These are phyloP conservation scores for Andrena fulva DNA, from an alignment of 2,888 invertebrate genomes.

Conservation along the genomic window DNA sequence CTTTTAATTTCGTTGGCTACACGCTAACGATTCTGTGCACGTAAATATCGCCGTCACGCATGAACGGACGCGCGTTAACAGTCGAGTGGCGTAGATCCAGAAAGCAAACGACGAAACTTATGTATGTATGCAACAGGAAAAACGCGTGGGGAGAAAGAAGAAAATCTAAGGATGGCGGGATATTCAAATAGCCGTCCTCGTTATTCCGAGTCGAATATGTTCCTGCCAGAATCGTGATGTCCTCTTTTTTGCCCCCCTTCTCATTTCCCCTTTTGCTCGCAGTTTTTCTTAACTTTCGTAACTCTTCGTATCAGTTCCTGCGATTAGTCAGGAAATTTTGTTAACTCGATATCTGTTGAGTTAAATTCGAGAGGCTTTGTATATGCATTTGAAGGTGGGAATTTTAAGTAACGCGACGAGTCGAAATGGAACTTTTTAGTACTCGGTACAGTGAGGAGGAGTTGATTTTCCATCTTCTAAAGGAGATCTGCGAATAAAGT, in stretches of 20 bases:
- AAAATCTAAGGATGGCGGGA: slow-evolving; percentile 37
- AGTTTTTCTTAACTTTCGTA: slow-evolving; percentile 2
- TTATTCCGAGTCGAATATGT: slow-evolving; percentile 54
- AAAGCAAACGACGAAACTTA: slow-evolving; percentile 43
- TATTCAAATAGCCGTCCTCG: slow-evolving; percentile 54
- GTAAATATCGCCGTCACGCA: slow-evolving; percentile 49
- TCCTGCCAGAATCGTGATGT: slow-evolving; percentile 26
- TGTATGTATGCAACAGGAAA: slow-evolving; percentile 11
- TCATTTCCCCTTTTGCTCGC: slow-evolving; percentile 1
- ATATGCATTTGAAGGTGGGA: too few relatives aligned
- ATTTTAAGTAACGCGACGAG: neutral
- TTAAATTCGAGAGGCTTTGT: too few relatives aligned
- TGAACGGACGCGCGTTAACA: slow-evolving; percentile 52
- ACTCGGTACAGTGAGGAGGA: too few relatives aligned
- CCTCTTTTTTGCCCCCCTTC: neutral
- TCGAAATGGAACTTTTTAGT: neutral
- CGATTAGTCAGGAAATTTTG: too few relatives aligned
- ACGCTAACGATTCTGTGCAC: slow-evolving; percentile 47
- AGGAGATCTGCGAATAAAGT: neutral
- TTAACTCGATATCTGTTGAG: too few relatives aligned
- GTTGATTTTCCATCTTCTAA: neutral
- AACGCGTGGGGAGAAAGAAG: slow-evolving; percentile 20
- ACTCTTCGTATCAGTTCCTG: neutral
- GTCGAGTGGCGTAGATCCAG: slow-evolving; percentile 29
- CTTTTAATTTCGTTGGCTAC: slow-evolving; percentile 23